A percentile compares a stretch with the other conserved stretches of the same genome.
phyloP scores from a whole-genome alignment of 2,797 vertebrate genomes.

The Sarcoramphus papa region DNA sequence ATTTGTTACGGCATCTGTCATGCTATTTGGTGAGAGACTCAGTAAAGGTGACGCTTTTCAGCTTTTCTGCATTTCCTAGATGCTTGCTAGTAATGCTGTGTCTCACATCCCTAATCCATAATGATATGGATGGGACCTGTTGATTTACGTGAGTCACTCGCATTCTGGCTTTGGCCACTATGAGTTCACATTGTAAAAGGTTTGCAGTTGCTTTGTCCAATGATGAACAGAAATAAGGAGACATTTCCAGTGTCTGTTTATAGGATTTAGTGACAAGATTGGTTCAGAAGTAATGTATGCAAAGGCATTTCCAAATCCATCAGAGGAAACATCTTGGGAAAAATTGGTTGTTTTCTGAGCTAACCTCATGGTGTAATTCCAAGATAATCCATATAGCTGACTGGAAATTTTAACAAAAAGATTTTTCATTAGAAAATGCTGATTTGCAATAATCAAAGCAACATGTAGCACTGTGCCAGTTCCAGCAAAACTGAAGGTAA shows the following conservation, averaged over 20 bases:
- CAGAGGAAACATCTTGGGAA: not conserved
- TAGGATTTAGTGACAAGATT: slow-evolving; percentile 4
- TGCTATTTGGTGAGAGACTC: not conserved
- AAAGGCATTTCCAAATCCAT: not conserved
- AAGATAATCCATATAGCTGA: not conserved
- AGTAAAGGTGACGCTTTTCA: not conserved
- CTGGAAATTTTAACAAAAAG: not conserved
- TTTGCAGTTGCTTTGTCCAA: slow-evolving; percentile 1
- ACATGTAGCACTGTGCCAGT: not conserved
- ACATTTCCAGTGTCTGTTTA: not conserved
- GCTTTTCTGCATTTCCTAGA: not conserved
- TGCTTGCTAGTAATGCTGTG: not conserved
- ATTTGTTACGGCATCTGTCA: not conserved
- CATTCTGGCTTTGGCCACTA: not conserved
- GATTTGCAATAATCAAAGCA: not conserved
- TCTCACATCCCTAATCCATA: not conserved
- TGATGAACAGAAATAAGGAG: slow-evolving; percentile 7
- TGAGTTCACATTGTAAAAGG: slow-evolving; percentile 1
- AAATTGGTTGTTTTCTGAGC: not conserved
- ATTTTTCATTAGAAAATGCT: not conserved
- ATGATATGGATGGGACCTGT: not conserved
- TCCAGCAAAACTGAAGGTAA: not conserved
- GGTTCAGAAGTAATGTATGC: not conserved
- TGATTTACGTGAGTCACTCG: not conserved
- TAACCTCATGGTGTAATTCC: not conserved